Base-by-base conservation (phyloP, 2,113 vertebrate species). In the Mixornis gularis region DNA sequence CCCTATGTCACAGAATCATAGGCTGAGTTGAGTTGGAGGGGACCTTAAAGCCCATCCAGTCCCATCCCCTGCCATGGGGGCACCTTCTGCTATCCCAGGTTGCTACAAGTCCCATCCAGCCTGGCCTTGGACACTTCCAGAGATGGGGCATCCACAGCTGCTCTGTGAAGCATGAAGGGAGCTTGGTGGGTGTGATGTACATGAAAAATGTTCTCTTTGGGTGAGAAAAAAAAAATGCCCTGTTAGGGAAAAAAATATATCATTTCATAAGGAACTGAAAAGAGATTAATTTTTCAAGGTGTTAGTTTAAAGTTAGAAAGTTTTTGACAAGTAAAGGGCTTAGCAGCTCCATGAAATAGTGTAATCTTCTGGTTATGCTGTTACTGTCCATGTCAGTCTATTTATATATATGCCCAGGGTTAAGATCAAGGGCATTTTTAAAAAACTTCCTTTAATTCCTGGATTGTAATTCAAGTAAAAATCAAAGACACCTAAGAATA, bases 401-500 rank as follows among this genome's bases (percentile, higher is more conserved):
- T 96, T 96, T 98, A 96, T 97, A 87, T 87, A 94, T 87, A 80
- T 96, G 72, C 89, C 93, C 91, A 95, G 90, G 89, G 94, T 96
- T 96, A 94, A 96, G 90, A 97, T 97, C 96, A 97, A 97, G 94
- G 72, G 12, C 85, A 92, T 94, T 96, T 96, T 74, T 52, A 70
- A 93, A 92, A 82, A 92, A 95, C 82, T 69, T 96, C 90, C 94
- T 97, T 91, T 97, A 97, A 97, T 97, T 98, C 95, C 90, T 94
- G 90, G 87, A 96, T 97, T 97, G 80, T 89, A 97, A 95, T 96
- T 97, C 94, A 96, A 96, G 73, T 94, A 85, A 82, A 96, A 97
- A 97, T 97, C 96, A 97, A 98, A 97, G 96, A 81, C 74, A 91
- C 4, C 3, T 93, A 93, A 96, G 92, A 97, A 95, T 88, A 92